A percentile compares a stretch with the other conserved stretches of the same genome.
phyloP scores from a whole-genome alignment of 2,113 vertebrate genomes.

The Tyto alba region DNA sequence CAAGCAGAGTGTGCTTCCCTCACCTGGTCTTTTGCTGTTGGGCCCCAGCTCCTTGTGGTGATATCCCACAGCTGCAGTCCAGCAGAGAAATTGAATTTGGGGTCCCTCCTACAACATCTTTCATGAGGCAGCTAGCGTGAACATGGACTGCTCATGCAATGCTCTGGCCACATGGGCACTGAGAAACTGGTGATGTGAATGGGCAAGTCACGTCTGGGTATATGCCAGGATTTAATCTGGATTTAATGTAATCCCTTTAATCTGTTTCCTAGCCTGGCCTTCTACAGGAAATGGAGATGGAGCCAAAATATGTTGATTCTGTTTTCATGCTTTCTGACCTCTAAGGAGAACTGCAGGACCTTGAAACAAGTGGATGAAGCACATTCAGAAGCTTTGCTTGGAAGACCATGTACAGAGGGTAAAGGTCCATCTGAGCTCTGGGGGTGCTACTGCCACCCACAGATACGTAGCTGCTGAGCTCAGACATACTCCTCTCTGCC shows the following conservation, averaged over 20 bases:
- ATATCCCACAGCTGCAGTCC: background rate
- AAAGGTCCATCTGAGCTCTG: background rate
- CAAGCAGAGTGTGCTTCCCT: background rate
- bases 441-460: background rate
- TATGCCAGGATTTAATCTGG: slow-evolving; percentile 30
- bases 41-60: background rate
- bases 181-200: background rate
- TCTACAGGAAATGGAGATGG: slow-evolving; percentile 31
- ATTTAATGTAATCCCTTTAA: slow-evolving; percentile 49
- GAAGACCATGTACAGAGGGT: background rate
- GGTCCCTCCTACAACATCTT: background rate
- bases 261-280: slow-evolving; percentile 4
- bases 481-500: background rate
- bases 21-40: background rate
- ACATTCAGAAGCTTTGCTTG: background rate
- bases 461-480: background rate
- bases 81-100: background rate
- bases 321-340: background rate
- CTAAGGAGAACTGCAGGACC: background rate
- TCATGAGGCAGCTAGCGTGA: background rate
- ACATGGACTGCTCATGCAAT: background rate
- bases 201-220: background rate
- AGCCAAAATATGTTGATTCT: slow-evolving; percentile 14
- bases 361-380: background rate
- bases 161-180: background rate